phyloP scores from a whole-genome alignment of 2,797 vertebrate genomes.

The Cossypha heuglini region DNA sequence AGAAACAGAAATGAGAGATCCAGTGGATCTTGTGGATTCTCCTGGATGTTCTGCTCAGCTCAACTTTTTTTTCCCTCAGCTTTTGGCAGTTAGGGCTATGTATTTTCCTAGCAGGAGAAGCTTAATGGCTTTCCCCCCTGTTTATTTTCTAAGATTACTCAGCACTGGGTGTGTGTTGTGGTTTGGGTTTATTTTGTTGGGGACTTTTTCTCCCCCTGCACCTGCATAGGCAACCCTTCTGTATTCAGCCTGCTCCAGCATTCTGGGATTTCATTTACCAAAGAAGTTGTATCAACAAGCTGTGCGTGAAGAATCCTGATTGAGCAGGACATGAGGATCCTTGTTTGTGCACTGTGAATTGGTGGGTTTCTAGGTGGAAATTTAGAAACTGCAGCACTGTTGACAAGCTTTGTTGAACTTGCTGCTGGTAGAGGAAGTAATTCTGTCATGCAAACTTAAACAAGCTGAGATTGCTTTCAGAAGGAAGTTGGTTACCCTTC shows the following conservation, averaged over 20 bases:
- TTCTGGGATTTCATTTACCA: background rate
- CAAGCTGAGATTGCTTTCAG: background rate
- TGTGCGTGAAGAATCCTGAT: background rate
- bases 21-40: background rate
- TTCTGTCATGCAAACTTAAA: background rate
- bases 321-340: background rate
- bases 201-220: rapidly evolving
- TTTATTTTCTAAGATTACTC: conserved; percentile 7
- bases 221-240: background rate
- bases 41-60: background rate
- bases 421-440: background rate
- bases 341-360: background rate
- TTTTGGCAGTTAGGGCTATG: background rate
- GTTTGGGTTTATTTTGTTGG: background rate
- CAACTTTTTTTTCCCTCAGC: background rate
- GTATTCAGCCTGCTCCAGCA: background rate
- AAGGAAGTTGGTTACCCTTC: background rate
- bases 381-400: background rate
- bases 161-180: background rate
- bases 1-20: background rate
- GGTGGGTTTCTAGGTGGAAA: background rate
- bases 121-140: background rate
- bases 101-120: background rate
- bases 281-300: background rate
- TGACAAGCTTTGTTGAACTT: background rate